Conservation (phyloP, 2,113 vertebrate genomes). For the Isurus oxyrinchus region DNA sequence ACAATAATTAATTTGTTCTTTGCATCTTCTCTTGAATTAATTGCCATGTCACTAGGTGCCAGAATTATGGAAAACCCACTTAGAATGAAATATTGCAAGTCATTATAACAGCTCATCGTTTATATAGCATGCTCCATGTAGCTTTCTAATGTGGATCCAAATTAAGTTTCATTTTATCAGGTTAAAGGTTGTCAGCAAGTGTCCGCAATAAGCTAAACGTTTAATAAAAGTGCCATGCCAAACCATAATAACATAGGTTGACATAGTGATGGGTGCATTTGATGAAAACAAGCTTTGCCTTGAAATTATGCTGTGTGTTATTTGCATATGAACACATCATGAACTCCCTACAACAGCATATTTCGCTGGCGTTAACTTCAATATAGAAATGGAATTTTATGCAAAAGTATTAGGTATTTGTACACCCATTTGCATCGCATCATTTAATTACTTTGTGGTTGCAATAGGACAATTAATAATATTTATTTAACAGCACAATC, state of each 20-base stretch:
- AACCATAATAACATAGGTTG: neutral
- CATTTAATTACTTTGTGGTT: neutral
- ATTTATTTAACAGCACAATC: neutral
- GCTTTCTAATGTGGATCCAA: neutral
- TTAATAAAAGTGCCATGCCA: neutral
- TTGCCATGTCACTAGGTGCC: neutral
- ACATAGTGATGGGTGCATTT: neutral
- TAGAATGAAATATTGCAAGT: neutral
- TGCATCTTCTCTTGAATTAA: neutral
- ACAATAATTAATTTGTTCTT: conserved; percentile 13
- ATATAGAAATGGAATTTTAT: neutral
- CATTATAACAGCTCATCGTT: neutral
- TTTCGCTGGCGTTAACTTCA: neutral
- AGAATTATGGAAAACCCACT: neutral
- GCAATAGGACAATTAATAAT: neutral
- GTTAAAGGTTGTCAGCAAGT: neutral
- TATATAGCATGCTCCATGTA: neutral
- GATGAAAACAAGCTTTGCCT: neutral
- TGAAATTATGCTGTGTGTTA: neutral
- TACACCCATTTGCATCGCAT: neutral
- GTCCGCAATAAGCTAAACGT: neutral
- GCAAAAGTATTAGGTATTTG: neutral
- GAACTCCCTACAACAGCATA: neutral
- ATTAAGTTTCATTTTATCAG: neutral
- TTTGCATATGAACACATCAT: neutral